Percentiles rank a stretch among this genome's conserved stretches.
These are phyloP conservation scores for Palloptera scutellata DNA, from an alignment of 2,888 invertebrate species.

Conservation along the genomic window DNA sequence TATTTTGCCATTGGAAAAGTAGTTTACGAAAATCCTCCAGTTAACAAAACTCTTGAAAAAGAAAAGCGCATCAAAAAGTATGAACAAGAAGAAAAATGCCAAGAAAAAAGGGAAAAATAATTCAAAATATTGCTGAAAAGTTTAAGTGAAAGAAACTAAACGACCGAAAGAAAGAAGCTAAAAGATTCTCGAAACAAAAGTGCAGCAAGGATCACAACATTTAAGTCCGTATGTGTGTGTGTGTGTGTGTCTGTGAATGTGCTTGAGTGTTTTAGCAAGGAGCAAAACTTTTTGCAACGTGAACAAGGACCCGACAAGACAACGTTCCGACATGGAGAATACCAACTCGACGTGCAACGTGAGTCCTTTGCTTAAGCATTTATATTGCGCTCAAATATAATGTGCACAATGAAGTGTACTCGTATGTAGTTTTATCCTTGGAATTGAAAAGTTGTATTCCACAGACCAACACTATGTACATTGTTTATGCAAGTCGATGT, in stretches of 20 bases:
- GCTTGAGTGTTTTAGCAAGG: slow-evolving; percentile 20
- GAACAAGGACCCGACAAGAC: neutral
- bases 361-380: slow-evolving; percentile 39
- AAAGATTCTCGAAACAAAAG: no score
- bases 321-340: no score
- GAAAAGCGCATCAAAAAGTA: slow-evolving; percentile 32
- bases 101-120: slow-evolving; percentile 21
- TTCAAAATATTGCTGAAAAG: slow-evolving; percentile 43
- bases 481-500: neutral
- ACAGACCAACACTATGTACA: neutral
- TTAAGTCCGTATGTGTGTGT: slow-evolving; percentile 2
- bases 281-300: slow-evolving; percentile 3
- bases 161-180: slow-evolving; percentile 38
- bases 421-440: slow-evolving; percentile 51
- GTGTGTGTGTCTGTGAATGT: slow-evolving; percentile 29
- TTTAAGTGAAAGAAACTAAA: slow-evolving; percentile 41
- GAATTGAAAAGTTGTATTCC: slow-evolving; percentile 49
- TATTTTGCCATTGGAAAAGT: slow-evolving; percentile 45
- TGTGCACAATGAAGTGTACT: slow-evolving; percentile 62
- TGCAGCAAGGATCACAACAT: no score
- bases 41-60: slow-evolving; percentile 49
- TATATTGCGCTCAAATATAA: slow-evolving; percentile 44
- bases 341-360: neutral
- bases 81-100: slow-evolving; percentile 24
- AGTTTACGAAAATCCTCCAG: slow-evolving; percentile 58